These are phyloP conservation scores for Lithobius niger DNA, from an alignment of 1,140 invertebrate genomes.

Conservation along the genomic window DNA sequence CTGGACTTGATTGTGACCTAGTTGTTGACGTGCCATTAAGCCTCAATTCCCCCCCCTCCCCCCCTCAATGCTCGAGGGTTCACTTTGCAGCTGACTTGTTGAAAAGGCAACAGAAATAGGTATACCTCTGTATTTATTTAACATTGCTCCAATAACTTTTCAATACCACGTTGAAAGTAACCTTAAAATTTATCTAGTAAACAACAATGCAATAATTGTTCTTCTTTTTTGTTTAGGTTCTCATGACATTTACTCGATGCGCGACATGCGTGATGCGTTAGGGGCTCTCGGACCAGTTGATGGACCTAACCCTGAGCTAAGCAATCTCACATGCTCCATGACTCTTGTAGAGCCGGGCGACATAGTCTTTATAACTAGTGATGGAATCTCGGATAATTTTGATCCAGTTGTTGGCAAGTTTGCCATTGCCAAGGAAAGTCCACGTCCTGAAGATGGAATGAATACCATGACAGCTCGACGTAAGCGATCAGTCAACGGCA, in stretches of 20 bases:
- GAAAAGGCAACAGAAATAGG: too few species aligned
- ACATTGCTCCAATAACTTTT: too few species aligned
- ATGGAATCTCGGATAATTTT: constrained; percentile 88
- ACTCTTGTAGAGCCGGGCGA: constrained; percentile 69
- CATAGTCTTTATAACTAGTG: constrained; percentile 76
- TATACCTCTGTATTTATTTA: too few species aligned
- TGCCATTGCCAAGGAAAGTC: constrained; percentile 43
- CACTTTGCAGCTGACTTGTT: too few species aligned
- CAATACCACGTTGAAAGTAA: too few species aligned
- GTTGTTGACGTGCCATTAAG: too few species aligned
- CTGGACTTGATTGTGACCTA: too few species aligned
- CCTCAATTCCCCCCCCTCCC: too few species aligned
- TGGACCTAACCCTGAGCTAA: constrained; percentile 73
- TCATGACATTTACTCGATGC: constrained; percentile 74
- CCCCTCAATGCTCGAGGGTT: too few species aligned
- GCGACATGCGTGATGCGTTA: constrained; percentile 82
- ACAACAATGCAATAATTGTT: too few species aligned
- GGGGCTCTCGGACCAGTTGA: constrained; percentile 81
- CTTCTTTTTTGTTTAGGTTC: constrained; percentile 42
- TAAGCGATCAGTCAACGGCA: constrained; percentile 15
- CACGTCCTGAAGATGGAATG: constrained; percentile 8
- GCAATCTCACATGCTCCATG: constrained; percentile 79
- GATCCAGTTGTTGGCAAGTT: constrained; percentile 90
- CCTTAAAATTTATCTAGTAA: too few species aligned
- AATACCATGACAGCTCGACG: constrained; percentile 16